Conservation (phyloP, 2,113 vertebrate species). For the Aphyosemion australe region DNA sequence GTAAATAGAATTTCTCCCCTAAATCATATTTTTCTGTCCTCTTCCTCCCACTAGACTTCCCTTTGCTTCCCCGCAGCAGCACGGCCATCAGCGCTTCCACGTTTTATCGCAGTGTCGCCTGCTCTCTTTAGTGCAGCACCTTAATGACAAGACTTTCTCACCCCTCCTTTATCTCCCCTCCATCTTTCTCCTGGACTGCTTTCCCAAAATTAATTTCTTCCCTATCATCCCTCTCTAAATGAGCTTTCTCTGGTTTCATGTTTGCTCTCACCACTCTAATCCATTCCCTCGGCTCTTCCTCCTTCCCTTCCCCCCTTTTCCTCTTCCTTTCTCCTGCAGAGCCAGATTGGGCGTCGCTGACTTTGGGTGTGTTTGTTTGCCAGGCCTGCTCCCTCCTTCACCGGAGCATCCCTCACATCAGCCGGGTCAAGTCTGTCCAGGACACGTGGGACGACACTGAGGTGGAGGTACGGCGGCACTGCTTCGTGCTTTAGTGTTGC, state of each 20-base stretch:
- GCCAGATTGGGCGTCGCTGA: conserved; percentile 94
- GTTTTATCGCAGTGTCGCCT: conserved; percentile 6
- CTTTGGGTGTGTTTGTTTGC: conserved; percentile 93
- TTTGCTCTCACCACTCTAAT: background rate
- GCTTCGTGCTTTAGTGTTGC: background rate
- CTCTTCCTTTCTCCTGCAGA: conserved; percentile 73
- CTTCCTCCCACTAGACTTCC: conserved; percentile 18
- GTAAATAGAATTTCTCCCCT: conserved; percentile 49
- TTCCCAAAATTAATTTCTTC: background rate
- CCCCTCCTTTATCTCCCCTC: conserved; percentile 11
- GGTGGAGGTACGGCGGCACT: conserved; percentile 82
- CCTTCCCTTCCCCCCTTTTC: background rate
- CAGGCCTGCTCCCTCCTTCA: conserved; percentile 93
- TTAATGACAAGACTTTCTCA: conserved; percentile 30
- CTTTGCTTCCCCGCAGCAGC: background rate
- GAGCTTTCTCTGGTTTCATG: background rate
- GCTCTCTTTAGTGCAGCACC: conserved; percentile 28
- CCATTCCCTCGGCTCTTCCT: background rate
- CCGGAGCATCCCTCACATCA: conserved; percentile 90
- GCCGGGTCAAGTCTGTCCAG: conserved; percentile 90
- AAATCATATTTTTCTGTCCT: conserved; percentile 44
- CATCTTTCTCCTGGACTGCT: conserved; percentile 8
- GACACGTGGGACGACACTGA: conserved; percentile 92
- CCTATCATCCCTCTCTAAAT: conserved; percentile 13
- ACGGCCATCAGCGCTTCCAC: no score